Conservation (phyloP, 2,888 invertebrate genomes). For the Calliphora vomitoria region DNA sequence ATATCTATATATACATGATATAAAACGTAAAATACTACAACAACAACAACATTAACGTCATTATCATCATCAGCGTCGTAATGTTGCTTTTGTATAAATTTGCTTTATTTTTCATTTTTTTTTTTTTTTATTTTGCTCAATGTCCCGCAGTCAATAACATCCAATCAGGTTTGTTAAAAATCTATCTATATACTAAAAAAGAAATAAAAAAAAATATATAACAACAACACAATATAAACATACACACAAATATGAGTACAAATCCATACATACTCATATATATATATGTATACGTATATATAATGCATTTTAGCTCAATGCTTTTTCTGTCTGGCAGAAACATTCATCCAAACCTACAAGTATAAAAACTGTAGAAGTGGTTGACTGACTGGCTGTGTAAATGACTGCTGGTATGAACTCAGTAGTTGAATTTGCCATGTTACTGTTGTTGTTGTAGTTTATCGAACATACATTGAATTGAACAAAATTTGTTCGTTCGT, state of each 20-base stretch:
- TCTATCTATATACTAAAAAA: constrained; percentile 80
- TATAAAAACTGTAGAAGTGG: constrained; percentile 48
- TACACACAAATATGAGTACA: constrained; percentile 46
- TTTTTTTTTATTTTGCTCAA: constrained; percentile 71
- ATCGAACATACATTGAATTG: constrained; percentile 73
- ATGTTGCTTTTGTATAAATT: constrained; percentile 67
- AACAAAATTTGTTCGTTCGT: constrained; percentile 42
- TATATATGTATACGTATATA: constrained; percentile 27
- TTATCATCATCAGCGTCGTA: constrained; percentile 75
- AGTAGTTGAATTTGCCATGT: constrained; percentile 48
- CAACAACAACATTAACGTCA: constrained; percentile 69
- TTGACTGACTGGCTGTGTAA: constrained; percentile 47
- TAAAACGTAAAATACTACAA: constrained; percentile 78
- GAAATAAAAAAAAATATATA: constrained; percentile 43
- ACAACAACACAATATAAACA: constrained; percentile 31
- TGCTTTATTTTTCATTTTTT: constrained; percentile 39
- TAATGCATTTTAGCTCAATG: constrained; percentile 73
- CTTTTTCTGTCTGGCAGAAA: constrained; percentile 62
- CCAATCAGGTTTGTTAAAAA: constrained; percentile 85
- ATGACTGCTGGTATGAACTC: constrained; percentile 58
- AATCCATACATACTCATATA: background rate
- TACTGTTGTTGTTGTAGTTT: constrained; percentile 55
- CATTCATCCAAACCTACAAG: background rate
- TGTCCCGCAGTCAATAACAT: constrained; percentile 84
- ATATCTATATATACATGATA: constrained; percentile 38